Conservation (phyloP, 2,113 vertebrate genomes). For the Donacobius atricapilla region DNA sequence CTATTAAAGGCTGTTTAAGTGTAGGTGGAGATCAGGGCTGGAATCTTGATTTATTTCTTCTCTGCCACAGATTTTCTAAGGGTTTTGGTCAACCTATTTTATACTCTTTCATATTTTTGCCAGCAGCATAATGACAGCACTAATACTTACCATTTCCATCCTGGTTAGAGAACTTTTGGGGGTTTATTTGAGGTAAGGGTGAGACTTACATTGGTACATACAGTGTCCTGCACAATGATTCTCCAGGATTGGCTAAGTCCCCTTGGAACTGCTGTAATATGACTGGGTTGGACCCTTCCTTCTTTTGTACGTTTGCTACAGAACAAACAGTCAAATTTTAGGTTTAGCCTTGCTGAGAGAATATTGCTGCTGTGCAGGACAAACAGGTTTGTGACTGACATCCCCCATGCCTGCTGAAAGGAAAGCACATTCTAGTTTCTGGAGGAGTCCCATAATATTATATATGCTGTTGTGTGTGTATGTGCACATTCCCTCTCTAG, state of each 20-base stretch:
- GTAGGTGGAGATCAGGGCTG: background rate
- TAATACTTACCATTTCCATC: background rate
- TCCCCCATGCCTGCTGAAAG: background rate
- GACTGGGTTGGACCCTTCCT: background rate
- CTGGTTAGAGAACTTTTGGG: background rate
- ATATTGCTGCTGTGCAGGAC: background rate
- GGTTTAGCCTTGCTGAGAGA: background rate
- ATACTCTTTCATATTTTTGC: background rate
- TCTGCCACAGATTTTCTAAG: background rate
- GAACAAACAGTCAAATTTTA: background rate
- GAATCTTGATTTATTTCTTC: background rate
- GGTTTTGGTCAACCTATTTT: background rate
- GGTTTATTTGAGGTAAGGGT: accelerated
- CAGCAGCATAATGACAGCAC: background rate
- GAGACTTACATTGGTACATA: background rate
- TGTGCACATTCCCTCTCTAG: background rate
- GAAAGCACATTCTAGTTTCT: background rate
- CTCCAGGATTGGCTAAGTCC: background rate
- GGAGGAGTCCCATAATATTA: background rate
- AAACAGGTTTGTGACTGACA: background rate
- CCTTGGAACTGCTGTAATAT: background rate
- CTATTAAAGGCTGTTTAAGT: background rate
- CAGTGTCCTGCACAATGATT: background rate
- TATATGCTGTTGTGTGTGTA: background rate
- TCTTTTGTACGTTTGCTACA: background rate